Evolutionary conservation across 2,888 invertebrate species (phyloP), one percentile per base, ranked within the genome.

Genomic region (Romanomermis culicivorax): DNA sequence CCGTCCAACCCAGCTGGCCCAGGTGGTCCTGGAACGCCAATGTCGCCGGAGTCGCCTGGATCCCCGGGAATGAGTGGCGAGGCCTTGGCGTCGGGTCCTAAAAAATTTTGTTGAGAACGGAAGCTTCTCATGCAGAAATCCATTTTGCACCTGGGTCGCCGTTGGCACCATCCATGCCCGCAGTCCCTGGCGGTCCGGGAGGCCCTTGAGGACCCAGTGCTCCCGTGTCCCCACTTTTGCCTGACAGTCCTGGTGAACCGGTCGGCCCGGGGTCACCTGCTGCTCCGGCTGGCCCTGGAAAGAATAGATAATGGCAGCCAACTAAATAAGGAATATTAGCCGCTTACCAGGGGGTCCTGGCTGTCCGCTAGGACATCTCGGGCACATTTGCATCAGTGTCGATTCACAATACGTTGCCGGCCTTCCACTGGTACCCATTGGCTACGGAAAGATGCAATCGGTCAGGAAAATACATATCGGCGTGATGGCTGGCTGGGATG

Each of bases 1-100:
- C 64, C 64, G 42, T 59, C 58, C 29, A 43, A 11, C 58, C 64
- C 64, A 50, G 59, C 60, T 54, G 60, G 60, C 52, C 64, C 64
- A 50, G 61, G 56, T 51, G 59, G 58, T 53, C 64, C 65, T 47
- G 57, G 52, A n/a, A 26, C 42, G 7, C 61, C 61, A 23, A 55
- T 52, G 11, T 50, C 36, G 30, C 61, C 61, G 42, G 52, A 50
- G 29, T 53, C 52, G 42, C 60, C 60, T 23, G 55, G 51, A 58
- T 62, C 56, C 42, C 52, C 58, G 51, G 52, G 55, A 42, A 29
- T 54, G 36, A 29, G 51, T 42, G 43, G 54, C 3, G 50, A 25
- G 2, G 55, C 17, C 42, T 55, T 51, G 3, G 55, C 51, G 11
- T 49, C 45, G 17, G 45, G 45, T n/a, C 50, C 50, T 49, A 49